Conservation (phyloP, 2,888 invertebrate species). For the Chymomyza fuscimana region DNA sequence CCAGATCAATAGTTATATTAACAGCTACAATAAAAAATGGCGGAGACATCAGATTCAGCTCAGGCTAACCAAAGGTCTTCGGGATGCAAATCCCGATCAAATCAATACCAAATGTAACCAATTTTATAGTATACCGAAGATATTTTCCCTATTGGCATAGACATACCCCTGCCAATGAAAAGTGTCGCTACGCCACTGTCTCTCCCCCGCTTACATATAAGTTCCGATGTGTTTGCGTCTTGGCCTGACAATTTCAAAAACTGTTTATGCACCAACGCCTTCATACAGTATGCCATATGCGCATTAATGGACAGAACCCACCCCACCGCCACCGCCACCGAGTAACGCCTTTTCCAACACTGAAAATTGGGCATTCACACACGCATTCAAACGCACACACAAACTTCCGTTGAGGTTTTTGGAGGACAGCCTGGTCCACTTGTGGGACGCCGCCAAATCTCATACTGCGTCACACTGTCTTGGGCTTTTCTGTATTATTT, state of each 20-base stretch:
- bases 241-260: constrained; percentile 71
- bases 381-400: not conserved
- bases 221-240: constrained; percentile 11
- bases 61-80: too few species aligned
- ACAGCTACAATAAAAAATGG: too few species aligned
- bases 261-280: constrained; percentile 72
- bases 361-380: not conserved
- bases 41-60: too few species aligned
- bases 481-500: constrained; percentile 37
- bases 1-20: too few species aligned
- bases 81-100: too few species aligned
- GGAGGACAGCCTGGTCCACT: not conserved
- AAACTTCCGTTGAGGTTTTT: not conserved
- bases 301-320: constrained; percentile 53
- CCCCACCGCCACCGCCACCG: too few species aligned
- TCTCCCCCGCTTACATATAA: not conserved
- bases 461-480: not conserved
- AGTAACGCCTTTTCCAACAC: not conserved
- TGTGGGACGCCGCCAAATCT: not conserved
- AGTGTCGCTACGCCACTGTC: too few species aligned
- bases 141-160: not conserved
- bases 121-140: too few species aligned
- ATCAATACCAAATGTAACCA: too few species aligned
- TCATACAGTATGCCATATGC: constrained; percentile 60
- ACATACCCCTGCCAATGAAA: not conserved